Base-by-base conservation (phyloP, 2,113 vertebrate genomes). In the Penelope pileata region DNA sequence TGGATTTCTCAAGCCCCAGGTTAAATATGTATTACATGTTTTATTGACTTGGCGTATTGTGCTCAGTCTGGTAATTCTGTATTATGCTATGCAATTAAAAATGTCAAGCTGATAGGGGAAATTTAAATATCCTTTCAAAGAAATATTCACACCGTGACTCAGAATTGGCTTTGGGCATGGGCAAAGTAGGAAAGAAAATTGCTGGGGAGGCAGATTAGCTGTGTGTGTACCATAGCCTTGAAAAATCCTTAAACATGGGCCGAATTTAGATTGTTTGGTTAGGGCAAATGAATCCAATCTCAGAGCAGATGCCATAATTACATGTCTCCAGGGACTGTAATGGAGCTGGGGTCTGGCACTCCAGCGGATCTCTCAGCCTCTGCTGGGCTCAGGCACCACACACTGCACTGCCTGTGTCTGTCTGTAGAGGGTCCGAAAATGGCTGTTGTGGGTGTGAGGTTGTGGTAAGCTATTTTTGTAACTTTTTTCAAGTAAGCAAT, bases 1-100 rank as follows among this genome's bases (percentile, higher is more conserved):
- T 3, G 22, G 48, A 58, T 94, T 95, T 94, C 75, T 96, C 63
- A 87, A 92, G 81, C 95, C 91, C 76, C 56, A 3, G 83, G 91
- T 86, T 88, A 94, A 80, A 91, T 83, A 91, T 75, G 51, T 90
- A 92, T 53, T 90, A 51, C 45, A 36, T 48, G 67, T 13, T 27
- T 89, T 94, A 77, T 82, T 90, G 83, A 86, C 60, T 91, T 85
- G 53, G 54, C 16, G 2, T 56, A 74, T 73, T 90, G 73, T 85
- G 38, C 56, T 84, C 51, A 74, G 75, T 62, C 63, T 84, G 85
- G 66, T 87, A 92, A 94, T 94, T 87, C 59, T 88, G 36, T 69
- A 78, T 16, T 50, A 50, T 62, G 22, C 30, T 66, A 13, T 59
- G 53, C 62, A 94, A 96, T 91, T 96, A 95, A 91, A 91, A 88